phyloP scores from a whole-genome alignment of 2,113 vertebrate genomes.

The Rhabdomys dilectus region DNA sequence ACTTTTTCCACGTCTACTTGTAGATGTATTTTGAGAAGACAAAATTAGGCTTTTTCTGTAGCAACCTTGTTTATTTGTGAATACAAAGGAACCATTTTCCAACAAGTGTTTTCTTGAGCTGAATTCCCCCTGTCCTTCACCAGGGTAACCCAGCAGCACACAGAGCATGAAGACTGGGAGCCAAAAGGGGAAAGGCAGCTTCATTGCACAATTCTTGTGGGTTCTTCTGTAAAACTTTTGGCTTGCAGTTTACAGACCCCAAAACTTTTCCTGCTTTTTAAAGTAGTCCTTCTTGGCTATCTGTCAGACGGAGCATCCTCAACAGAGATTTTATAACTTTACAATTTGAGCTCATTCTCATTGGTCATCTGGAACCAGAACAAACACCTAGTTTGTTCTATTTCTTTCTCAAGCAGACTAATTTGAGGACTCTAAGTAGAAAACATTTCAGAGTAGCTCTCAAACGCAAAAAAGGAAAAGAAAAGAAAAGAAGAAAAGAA shows the following conservation, averaged over 20 bases:
- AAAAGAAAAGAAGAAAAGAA: neutral
- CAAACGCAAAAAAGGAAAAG: slow-evolving; percentile 55
- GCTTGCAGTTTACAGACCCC: slow-evolving; percentile 41
- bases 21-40: slow-evolving; percentile 31
- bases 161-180: slow-evolving; percentile 49
- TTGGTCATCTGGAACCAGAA: slow-evolving; percentile 44
- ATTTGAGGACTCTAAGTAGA: slow-evolving; percentile 66
- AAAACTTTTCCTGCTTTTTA: slow-evolving; percentile 68
- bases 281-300: slow-evolving; percentile 65
- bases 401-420: slow-evolving; percentile 56
- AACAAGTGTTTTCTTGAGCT: slow-evolving; percentile 68
- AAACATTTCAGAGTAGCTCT: slow-evolving; percentile 71
- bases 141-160: slow-evolving; percentile 55
- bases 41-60: slow-evolving; percentile 33
- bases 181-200: neutral
- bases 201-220: slow-evolving; percentile 45
- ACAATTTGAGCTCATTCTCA: slow-evolving; percentile 63
- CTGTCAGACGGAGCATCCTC: slow-evolving; percentile 45
- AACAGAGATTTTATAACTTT: slow-evolving; percentile 56
- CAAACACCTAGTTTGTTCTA: slow-evolving; percentile 63
- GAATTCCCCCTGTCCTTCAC: slow-evolving; percentile 47
- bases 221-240: slow-evolving; percentile 71
- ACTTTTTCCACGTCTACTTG: slow-evolving; percentile 5
- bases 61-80: slow-evolving; percentile 42
- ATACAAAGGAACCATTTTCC: slow-evolving; percentile 60